These are phyloP conservation scores for Leptosomus discolor DNA, from an alignment of 2,113 vertebrate species.

Conservation along the genomic window DNA sequence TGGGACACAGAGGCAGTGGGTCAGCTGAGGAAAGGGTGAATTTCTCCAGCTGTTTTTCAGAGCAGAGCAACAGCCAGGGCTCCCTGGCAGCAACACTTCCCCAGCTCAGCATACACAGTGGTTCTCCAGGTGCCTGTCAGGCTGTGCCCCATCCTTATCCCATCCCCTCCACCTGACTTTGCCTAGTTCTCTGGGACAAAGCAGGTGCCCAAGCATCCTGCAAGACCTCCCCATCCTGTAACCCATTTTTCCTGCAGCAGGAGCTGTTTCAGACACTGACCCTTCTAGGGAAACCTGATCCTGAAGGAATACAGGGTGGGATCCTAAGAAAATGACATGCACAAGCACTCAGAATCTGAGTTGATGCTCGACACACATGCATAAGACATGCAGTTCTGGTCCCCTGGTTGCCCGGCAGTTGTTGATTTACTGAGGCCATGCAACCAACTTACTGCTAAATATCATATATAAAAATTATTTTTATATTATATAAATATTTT, in stretches of 20 bases:
- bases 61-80: not conserved
- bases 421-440: not conserved
- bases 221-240: not conserved
- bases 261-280: not conserved
- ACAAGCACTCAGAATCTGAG: not conserved
- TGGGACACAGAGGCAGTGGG: fast-evolving
- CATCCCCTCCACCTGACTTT: not conserved
- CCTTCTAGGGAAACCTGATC: not conserved
- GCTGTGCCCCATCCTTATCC: not conserved
- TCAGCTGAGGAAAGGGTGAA: not conserved
- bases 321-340: not conserved
- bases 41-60: not conserved
- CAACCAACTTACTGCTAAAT: not conserved
- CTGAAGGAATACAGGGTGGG: not conserved
- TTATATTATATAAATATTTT: not conserved
- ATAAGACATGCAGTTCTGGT: not conserved
- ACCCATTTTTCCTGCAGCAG: not conserved
- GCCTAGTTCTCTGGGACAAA: not conserved
- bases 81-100: not conserved
- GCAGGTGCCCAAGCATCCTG: not conserved
- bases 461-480: not conserved
- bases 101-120: fast-evolving
- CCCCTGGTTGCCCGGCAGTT: fast-evolving
- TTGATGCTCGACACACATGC: not conserved
- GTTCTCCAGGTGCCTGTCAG: not conserved